Evolutionary conservation across 2,797 vertebrate species (phyloP).

Genomic region (Gymnoscopelus microlampas): DNA sequence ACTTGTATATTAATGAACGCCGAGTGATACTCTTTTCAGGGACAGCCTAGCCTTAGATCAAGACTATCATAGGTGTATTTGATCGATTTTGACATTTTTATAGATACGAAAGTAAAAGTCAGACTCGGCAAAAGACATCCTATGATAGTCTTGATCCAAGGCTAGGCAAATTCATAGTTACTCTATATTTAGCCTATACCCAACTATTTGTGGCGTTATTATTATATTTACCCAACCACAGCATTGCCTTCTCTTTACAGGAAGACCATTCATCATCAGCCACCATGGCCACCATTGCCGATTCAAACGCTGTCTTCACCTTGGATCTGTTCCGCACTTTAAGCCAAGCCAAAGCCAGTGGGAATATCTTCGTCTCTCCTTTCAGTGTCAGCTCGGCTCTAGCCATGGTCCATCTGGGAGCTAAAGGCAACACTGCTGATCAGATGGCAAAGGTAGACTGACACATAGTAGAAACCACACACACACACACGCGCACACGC

Average conservation of each 20-base stretch:
- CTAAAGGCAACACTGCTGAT: constrained; percentile 81
- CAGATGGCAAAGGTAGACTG: constrained; percentile 86
- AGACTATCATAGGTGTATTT: too few relatives aligned
- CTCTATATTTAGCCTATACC: too few relatives aligned
- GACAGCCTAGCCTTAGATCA: too few relatives aligned
- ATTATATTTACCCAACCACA: not conserved
- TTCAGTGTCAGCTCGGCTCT: constrained; percentile 88
- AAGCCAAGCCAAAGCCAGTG: constrained; percentile 54
- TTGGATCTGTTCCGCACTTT: constrained; percentile 84
- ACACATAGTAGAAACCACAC: not conserved
- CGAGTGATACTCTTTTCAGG: too few relatives aligned
- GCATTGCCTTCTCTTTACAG: constrained; percentile 30
- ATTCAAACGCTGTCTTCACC: constrained; percentile 85
- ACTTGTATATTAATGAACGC: too few relatives aligned
- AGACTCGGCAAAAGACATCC: too few relatives aligned
- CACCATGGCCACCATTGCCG: constrained; percentile 85
- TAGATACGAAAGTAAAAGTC: too few relatives aligned
- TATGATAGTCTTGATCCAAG: too few relatives aligned
- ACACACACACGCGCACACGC: not conserved
- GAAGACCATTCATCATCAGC: constrained; percentile 23
- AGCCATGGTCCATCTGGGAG: constrained; percentile 88
- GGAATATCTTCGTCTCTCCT: constrained; percentile 90
- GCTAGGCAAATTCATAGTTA: too few relatives aligned
- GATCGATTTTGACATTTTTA: too few relatives aligned
- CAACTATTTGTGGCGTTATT: not conserved